Percentiles rank a stretch among this genome's conserved stretches.
These are phyloP conservation scores for Dendrocopos noguchii DNA, from an alignment of 2,113 vertebrate species.

Conservation along the genomic window DNA sequence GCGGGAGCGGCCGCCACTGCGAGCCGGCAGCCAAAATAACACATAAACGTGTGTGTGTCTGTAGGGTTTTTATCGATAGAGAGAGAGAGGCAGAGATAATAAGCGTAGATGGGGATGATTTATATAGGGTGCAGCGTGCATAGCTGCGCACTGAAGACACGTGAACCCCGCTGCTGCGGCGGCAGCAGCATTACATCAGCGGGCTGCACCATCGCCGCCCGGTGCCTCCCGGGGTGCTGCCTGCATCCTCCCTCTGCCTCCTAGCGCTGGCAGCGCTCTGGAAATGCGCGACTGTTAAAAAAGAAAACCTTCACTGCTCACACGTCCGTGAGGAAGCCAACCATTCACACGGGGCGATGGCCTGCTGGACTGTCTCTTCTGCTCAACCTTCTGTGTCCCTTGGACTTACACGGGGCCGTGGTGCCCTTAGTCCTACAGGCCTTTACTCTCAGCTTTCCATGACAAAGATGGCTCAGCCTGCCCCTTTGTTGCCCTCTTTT, in stretches of 20 bases:
- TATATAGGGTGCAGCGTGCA: neutral
- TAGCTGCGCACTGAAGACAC: neutral
- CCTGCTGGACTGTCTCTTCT: neutral
- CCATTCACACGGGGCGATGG: neutral
- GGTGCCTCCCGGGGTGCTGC: neutral
- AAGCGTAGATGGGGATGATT: neutral
- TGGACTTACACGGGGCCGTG: fast-evolving
- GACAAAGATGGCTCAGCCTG: neutral
- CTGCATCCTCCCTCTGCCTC: neutral
- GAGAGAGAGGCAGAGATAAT: too few species aligned
- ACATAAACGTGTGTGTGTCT: neutral
- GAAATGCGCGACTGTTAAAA: fast-evolving
- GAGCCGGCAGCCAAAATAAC: neutral
- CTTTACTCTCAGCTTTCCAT: neutral
- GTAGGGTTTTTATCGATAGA: neutral
- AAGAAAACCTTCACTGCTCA: neutral
- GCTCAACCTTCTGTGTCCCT: neutral
- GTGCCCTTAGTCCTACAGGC: fast-evolving
- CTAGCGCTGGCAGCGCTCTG: neutral
- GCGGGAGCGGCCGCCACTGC: neutral
- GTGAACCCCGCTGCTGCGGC: slow-evolving; percentile 15
- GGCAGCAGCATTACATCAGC: slow-evolving; percentile 42
- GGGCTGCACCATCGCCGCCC: neutral
- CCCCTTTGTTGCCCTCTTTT: neutral
- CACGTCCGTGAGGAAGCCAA: neutral